Evolutionary conservation across 1,140 invertebrate species (phyloP).

Genomic region (Choristoneura fumiferana): DNA sequence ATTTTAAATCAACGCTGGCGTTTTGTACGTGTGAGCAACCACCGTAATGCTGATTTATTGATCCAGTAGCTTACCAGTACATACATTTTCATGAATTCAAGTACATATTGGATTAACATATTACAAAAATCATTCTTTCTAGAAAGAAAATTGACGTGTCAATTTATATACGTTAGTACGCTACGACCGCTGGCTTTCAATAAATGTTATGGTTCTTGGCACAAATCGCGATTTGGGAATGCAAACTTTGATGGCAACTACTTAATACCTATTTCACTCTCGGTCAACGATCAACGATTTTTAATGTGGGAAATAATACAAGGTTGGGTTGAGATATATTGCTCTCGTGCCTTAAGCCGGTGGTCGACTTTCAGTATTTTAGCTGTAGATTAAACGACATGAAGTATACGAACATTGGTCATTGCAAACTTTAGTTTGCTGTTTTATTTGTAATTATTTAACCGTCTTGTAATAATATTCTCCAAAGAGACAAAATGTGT

Average conservation of each 20-base stretch:
- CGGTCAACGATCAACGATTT: slow-evolving; percentile 21
- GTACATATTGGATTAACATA: too few species aligned
- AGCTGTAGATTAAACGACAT: slow-evolving; percentile 35
- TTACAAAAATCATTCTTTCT: slow-evolving; percentile 20
- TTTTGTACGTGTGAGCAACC: too few species aligned
- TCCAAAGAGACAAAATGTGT: slow-evolving; percentile 61
- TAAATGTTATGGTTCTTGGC: slow-evolving; percentile 46
- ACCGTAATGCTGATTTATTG: too few species aligned
- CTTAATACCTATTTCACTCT: slow-evolving; percentile 24
- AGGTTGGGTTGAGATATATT: slow-evolving; percentile 50
- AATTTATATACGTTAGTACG: slow-evolving; percentile 36
- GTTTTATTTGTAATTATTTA: slow-evolving; percentile 27
- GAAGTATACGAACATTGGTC: slow-evolving; percentile 35
- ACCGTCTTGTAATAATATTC: slow-evolving; percentile 45
- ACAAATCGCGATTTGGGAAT: slow-evolving; percentile 31
- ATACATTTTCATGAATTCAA: too few species aligned
- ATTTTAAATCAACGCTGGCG: too few species aligned
- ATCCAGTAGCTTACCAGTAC: too few species aligned
- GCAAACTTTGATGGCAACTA: slow-evolving; percentile 42
- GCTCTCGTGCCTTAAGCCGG: slow-evolving; percentile 69
- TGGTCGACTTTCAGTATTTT: slow-evolving; percentile 39
- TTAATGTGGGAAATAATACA: background rate
- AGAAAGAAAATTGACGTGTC: slow-evolving; percentile 21
- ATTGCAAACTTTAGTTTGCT: slow-evolving; percentile 47
- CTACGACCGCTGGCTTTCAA: slow-evolving; percentile 46